Evolutionary conservation across 1,140 invertebrate species (phyloP).

Genomic region (Oscheius sp.): DNA sequence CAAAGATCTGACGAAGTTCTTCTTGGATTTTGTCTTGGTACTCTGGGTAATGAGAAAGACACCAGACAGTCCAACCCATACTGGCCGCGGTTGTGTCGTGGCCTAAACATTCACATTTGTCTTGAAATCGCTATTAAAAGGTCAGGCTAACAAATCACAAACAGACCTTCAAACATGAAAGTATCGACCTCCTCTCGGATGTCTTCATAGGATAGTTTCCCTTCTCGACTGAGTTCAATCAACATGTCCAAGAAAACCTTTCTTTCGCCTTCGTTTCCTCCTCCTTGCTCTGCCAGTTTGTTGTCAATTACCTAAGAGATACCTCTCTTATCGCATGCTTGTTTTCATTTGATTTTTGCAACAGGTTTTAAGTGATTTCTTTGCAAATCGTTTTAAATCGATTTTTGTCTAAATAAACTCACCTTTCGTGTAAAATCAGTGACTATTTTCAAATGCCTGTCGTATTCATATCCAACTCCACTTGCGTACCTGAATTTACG

Average conservation of each 20-base stretch:
- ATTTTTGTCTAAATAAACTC: no score
- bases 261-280: conserved; percentile 73
- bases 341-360: neutral
- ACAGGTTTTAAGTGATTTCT: conserved; percentile 49
- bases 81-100: conserved; percentile 86
- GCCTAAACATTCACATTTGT: conserved; percentile 64
- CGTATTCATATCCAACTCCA: conserved; percentile 46
- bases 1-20: conserved; percentile 77
- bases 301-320: conserved; percentile 69
- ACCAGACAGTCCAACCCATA: conserved; percentile 68
- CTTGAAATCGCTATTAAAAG: neutral
- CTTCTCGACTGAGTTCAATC: conserved; percentile 71
- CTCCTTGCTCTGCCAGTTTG: conserved; percentile 17
- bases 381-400: no score
- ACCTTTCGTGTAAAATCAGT: conserved; percentile 44
- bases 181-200: conserved; percentile 84
- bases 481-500: neutral
- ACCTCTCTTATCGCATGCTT: conserved; percentile 67
- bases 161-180: conserved; percentile 82
- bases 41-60: conserved; percentile 63
- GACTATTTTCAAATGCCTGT: conserved; percentile 34
- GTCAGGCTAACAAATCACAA: neutral
- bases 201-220: conserved; percentile 77
- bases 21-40: conserved; percentile 74
- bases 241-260: conserved; percentile 88